Base-by-base conservation (phyloP, 2,113 vertebrate species). In the Andinoacara biseriatus region DNA sequence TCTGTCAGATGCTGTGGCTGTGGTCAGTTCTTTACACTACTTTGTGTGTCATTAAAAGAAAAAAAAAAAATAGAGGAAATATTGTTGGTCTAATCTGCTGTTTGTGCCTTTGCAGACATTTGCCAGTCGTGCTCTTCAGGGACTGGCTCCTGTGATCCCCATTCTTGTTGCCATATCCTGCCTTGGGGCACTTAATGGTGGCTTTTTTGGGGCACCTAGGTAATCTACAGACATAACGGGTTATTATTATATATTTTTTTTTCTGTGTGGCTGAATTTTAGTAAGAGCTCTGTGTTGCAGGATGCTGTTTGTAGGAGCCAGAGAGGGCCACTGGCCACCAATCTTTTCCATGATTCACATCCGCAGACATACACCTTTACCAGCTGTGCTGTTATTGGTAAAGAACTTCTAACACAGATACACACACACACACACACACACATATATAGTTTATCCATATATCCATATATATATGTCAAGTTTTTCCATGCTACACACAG, bases 331-430 rank as follows among this genome's bases (percentile, higher is more conserved):
- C 94, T 97, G 97, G 96, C 98, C 98, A 1, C 93, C 87, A 58
- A 96, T 99, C 85, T 97, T 99, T 83, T 99, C 98, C 91, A 99
- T 99, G 98, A 99, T 99, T 93, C 98, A 99, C 89, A 95, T 99
- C 92, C 97, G 94, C 89, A 97, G 97, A 95, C 96, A 96, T 49
- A 99, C 98, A 78, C 98, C 98, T 87, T 89, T 99, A 85, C 98
- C 98, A 93, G 98, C 98, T 86, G 96, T 99, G 88, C 94, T 99
- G 87, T 92, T 99, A 78, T 94, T 98, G 98, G 98, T 99, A 96
- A 86, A 56, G 54, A 58, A 29, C 31, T 11, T 52, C 14, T 52
- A 24, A 65, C 40, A 65, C 7, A 10, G 35, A 24, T 26, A 26
- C 3, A n/a, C n/a, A n/a, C n/a, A n/a, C n/a, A n/a, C n/a, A n/a